Evolutionary conservation across 2,797 vertebrate genomes (phyloP).

Genomic region (Pseudochromis fuscus): DNA sequence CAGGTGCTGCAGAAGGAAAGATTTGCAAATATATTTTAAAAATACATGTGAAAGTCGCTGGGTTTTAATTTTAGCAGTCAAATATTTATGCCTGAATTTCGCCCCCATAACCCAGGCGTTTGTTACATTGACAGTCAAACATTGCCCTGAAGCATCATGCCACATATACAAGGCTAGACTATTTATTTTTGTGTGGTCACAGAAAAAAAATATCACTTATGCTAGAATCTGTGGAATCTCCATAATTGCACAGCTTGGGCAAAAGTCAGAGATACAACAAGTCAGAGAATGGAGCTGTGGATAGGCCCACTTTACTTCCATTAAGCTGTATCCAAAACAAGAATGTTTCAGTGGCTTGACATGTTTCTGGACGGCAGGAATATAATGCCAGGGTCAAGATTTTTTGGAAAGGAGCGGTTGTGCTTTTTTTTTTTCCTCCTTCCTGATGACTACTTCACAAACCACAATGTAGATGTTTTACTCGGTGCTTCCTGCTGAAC

Average conservation of each 20-base stretch:
- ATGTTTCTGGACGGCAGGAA: constrained; percentile 65
- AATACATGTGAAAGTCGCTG: constrained; percentile 35
- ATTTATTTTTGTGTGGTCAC: constrained; percentile 79
- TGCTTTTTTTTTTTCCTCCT: constrained; percentile 53
- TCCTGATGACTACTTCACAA: constrained; percentile 67
- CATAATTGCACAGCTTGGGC: constrained; percentile 73
- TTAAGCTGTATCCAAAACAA: constrained; percentile 81
- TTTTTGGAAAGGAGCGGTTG: constrained; percentile 72
- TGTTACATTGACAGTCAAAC: constrained; percentile 48
- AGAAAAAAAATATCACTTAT: constrained; percentile 70
- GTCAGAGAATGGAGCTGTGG: constrained; percentile 73
- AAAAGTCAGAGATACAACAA: constrained; percentile 70
- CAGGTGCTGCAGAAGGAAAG: constrained; percentile 12
- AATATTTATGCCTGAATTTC: constrained; percentile 45
- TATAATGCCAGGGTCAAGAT: constrained; percentile 74
- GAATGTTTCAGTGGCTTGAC: constrained; percentile 78
- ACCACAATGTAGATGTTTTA: constrained; percentile 69
- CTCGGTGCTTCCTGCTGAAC: constrained; percentile 57
- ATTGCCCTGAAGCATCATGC: constrained; percentile 39
- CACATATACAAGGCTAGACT: constrained; percentile 69
- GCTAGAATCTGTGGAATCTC: constrained; percentile 79
- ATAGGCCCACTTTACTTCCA: constrained; percentile 79
- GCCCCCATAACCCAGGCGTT: constrained; percentile 13
- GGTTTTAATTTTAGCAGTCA: constrained; percentile 44
- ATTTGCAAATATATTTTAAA: constrained; percentile 42